Base-by-base conservation (phyloP, 2,113 vertebrate genomes). In the Danionella cerebrum region DNA sequence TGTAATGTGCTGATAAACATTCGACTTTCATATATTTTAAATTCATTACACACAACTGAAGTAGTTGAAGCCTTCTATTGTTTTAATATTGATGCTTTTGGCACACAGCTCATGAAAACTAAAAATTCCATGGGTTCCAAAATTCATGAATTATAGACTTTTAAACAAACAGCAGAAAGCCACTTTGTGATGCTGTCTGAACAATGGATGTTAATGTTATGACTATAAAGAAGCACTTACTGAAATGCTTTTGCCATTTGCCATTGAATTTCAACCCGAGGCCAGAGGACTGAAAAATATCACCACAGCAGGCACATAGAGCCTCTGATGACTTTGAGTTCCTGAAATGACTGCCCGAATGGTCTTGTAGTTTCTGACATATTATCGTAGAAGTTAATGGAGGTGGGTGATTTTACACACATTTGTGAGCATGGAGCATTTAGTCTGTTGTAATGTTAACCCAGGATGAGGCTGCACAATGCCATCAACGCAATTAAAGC, bases 151-250 rank as follows among this genome's bases (percentile, higher is more conserved):
- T 76, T 69, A 70, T 51, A n/a, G n/a, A n/a, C 38, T 71, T 60
- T 64, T 21, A 50, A 53, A 12, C 12, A 68, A 75, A 72, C 60
- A 53, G 65, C 73, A 14, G 31, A 69, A 65, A 69, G 69, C 71
- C 63, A 70, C 76, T 70, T 74, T 27, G 51, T 25, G 59, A 65
- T 59, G 71, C 41, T 59, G 50, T 68, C 59, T 68, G 74, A 78
- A 76, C 71, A 76, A 65, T 75, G 63, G 47, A 69, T 50, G 42
- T 69, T 78, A 80, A 78, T 76, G 74, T 58, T 62, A 58, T 27
- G 47, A 62, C 66, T 60, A 69, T 74, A 72, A 69, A 70, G 33
- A 44, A 74, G 74, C 76, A 76, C 71, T 78, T 78, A 69, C 60
- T 35, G 24, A 76, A 73, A 72, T 74, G 68, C 55, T 67, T 63